Conservation (phyloP, 2,888 invertebrate genomes). For the Octodonta nipae region DNA sequence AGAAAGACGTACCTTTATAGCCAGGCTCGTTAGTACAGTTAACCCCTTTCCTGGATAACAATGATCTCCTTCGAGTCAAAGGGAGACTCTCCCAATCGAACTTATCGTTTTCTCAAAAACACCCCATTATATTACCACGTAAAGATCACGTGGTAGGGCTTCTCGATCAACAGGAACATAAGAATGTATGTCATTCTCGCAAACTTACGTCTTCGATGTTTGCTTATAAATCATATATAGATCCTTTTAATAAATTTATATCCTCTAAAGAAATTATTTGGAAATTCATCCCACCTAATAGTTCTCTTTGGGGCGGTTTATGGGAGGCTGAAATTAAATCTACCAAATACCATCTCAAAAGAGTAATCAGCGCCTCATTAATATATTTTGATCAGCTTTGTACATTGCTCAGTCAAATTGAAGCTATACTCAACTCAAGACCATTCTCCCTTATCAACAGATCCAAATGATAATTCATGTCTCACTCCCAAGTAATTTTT, state of each 20-base stretch:
- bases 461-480: conserved; percentile 1
- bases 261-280: background rate
- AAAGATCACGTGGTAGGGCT: background rate
- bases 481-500: conserved; percentile 3
- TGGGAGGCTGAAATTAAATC: conserved; percentile 3
- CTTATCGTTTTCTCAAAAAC: no score
- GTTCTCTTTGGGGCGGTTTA: conserved; percentile 1
- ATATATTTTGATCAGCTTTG: conserved; percentile 2
- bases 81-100: no score
- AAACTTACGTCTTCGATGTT: background rate
- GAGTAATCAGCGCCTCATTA: background rate
- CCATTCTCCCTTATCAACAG: conserved; percentile 3
- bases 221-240: background rate
- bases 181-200: background rate
- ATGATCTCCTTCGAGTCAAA: no score
- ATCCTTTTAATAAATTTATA: conserved; percentile 2
- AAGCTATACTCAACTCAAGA: conserved; percentile 3
- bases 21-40: no score
- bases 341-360: background rate
- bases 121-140: background rate
- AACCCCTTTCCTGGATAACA: no score
- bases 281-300: background rate
- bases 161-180: background rate
- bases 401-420: conserved; percentile 3
- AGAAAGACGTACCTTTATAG: no score